phyloP scores from a whole-genome alignment of 2,797 vertebrate species.

The Strix occidentalis region DNA sequence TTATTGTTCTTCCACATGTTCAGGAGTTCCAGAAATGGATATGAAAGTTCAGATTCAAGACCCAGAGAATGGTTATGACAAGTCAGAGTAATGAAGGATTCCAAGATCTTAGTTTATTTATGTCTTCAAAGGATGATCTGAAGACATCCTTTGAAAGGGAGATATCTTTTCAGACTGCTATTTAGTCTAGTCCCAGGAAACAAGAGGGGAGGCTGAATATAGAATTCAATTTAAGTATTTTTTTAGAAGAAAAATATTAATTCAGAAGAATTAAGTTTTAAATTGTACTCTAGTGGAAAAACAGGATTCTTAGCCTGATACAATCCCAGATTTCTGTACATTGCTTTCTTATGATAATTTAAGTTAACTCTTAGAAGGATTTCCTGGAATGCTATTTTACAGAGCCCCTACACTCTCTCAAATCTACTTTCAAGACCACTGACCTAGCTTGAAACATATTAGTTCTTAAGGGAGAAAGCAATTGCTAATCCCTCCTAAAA shows the following conservation, averaged over 20 bases:
- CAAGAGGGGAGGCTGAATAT: not conserved
- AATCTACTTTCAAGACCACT: not conserved
- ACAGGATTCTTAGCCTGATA: not conserved
- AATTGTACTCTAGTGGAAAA: not conserved
- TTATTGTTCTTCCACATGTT: not conserved
- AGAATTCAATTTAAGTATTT: not conserved
- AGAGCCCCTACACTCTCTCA: not conserved
- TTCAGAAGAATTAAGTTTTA: not conserved
- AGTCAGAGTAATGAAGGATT: not conserved
- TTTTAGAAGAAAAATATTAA: not conserved
- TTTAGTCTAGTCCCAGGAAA: not conserved
- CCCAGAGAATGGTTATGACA: not conserved
- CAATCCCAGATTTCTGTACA: not conserved
- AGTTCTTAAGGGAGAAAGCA: not conserved
- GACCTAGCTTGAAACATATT: not conserved
- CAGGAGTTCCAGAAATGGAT: not conserved
- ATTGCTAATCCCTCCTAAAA: not conserved
- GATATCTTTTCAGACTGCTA: not conserved
- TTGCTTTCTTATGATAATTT: not conserved
- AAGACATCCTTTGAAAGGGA: not conserved
- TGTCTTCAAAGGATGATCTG: not conserved
- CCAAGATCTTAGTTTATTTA: not conserved
- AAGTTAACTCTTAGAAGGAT: not conserved
- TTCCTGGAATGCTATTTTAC: not conserved
- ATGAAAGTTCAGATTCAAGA: not conserved